Conservation (phyloP, 2,888 invertebrate genomes). For the Noctua fimbriata region DNA sequence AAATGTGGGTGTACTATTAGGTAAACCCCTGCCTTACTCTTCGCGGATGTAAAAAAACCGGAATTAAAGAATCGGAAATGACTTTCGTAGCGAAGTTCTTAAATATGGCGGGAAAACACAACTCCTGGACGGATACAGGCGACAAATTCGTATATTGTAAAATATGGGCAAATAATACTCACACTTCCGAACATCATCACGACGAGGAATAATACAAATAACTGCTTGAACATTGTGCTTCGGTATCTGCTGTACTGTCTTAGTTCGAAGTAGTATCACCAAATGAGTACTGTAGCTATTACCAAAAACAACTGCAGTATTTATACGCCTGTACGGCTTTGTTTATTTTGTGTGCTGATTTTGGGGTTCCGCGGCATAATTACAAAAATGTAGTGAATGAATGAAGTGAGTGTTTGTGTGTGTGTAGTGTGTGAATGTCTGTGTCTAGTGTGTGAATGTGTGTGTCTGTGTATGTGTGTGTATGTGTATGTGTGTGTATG, state of each 20-base stretch:
- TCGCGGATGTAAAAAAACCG: too few species aligned
- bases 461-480: too few species aligned
- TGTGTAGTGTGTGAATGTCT: too few species aligned
- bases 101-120: too few species aligned
- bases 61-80: too few species aligned
- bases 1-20: too few species aligned
- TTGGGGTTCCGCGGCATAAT: constrained; percentile 23
- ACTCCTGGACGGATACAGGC: neutral
- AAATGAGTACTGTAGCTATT: constrained; percentile 16
- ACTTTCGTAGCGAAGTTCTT: too few species aligned
- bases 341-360: neutral
- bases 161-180: constrained; percentile 9
- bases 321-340: neutral
- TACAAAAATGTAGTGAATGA: neutral
- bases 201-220: constrained; percentile 23
- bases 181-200: constrained; percentile 34
- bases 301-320: constrained; percentile 14
- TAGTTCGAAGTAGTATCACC: neutral
- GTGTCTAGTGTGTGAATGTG: too few species aligned
- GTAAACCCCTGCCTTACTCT: too few species aligned
- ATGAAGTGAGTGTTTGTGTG: too few species aligned
- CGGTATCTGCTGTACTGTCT: neutral
- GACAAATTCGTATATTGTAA: neutral
- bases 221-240: constrained; percentile 36
- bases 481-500: too few species aligned